Evolutionary conservation across 2,113 vertebrate genomes (phyloP), one percentile per base, ranked within the genome.

Genomic region (Echinops telfairi): DNA sequence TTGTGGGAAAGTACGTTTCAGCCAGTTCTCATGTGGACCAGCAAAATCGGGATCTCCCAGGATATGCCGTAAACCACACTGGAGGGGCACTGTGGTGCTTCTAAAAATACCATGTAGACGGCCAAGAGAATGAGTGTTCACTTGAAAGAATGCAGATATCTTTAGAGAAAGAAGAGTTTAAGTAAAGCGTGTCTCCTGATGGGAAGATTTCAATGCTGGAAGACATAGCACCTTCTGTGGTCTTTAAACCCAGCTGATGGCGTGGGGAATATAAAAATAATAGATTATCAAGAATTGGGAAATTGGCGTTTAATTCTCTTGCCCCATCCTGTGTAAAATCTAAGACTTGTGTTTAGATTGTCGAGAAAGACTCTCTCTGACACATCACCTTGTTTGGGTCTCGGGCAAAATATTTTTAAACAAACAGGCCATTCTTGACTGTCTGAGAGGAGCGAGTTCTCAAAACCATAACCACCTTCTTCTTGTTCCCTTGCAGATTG

Each of bases 1-100:
- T 99, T 68, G 97, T 96, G 3, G 57, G 43, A 66, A 98, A 88
- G 99, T 99, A 97, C 92, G 99, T 96, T 8, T 10, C 27, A 19
- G 14, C 0, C 20, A 75, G 66, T 80, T 53, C 66, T 83, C 66
- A 0, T 4, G 6, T 1, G 31, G n/a, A 14, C 90, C 68, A 29
- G 3, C 29, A 27, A 60, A 38, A 47, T 57, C 71, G 7, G 3
- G 25, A 11, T 36, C 23, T 75, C 22, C 11, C 6, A 14, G 43
- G 57, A 29, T 12, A 1, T 23, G 83, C 53, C 20, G n/a, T 47
- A 64, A 81, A 16, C 62, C 5, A 14, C 1, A 3, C 58, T 40
- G 19, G 17, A 68, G 25, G 75, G 38, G 5, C 23, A 29, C 36
- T 15, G 0, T 31, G 1, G 83, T 88, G 47, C 70, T 82, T 40